Conservation (phyloP, 2,797 vertebrate genomes). For the Valencia hispanica region DNA sequence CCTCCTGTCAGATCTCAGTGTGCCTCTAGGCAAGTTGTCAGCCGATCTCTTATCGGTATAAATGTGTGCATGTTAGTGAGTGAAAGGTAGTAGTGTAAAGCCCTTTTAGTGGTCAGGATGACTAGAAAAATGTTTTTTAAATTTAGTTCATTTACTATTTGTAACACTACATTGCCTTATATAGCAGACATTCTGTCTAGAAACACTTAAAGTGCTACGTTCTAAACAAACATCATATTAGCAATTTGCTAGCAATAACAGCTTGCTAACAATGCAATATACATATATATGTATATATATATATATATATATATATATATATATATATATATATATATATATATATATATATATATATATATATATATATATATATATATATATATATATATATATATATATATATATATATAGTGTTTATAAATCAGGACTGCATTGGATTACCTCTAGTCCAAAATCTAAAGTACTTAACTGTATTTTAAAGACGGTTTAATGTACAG, state of each 20-base stretch:
- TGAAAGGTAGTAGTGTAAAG: background rate
- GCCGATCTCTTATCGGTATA: too few relatives aligned
- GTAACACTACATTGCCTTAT: background rate
- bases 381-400: too few relatives aligned
- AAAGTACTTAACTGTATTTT: background rate
- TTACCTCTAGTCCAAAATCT: background rate
- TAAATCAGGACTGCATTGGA: background rate
- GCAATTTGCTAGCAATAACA: too few relatives aligned
- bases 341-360: too few relatives aligned
- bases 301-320: too few relatives aligned
- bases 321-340: too few relatives aligned
- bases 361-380: too few relatives aligned
- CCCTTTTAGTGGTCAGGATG: background rate
- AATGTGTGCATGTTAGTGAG: background rate
- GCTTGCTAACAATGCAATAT: background rate
- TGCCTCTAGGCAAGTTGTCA: too few relatives aligned
- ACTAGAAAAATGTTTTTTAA: background rate
- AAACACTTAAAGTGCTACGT: background rate
- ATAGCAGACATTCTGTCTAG: background rate
- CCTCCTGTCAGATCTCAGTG: too few relatives aligned
- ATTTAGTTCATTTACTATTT: background rate
- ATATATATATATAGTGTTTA: too few relatives aligned
- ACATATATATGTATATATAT: too few relatives aligned
- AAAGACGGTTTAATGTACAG: too few relatives aligned
- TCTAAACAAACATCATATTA: background rate